A percentile compares a stretch with the other conserved stretches of the same genome.
Conservation (phyloP, 2,797 vertebrate genomes). For the Silurus aristotelis region DNA sequence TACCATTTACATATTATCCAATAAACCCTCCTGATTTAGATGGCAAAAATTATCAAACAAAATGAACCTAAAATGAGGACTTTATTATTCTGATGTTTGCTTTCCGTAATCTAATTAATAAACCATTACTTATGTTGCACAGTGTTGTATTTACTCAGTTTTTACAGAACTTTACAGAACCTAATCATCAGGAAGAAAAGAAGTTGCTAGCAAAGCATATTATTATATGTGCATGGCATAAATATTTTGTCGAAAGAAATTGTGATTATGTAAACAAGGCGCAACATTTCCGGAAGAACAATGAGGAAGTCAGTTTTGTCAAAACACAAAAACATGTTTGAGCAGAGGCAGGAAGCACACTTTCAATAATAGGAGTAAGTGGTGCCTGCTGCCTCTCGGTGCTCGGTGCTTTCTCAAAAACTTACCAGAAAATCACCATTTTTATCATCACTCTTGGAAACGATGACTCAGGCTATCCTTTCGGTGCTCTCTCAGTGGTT, state of each 20-base stretch:
- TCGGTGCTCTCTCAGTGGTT: not conserved
- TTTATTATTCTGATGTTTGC: not conserved
- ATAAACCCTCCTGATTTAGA: not conserved
- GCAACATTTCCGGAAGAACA: conserved; percentile 61
- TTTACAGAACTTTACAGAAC: not conserved
- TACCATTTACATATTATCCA: not conserved
- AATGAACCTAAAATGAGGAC: not conserved
- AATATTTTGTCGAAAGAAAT: conserved; percentile 25
- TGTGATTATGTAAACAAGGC: conserved; percentile 33
- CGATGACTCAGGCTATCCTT: not conserved
- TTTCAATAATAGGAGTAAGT: conserved; percentile 34
- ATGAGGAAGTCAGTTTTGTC: conserved; percentile 58
- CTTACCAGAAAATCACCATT: not conserved
- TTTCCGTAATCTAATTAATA: not conserved
- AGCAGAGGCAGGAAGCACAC: conserved; percentile 19
- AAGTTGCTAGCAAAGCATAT: not conserved
- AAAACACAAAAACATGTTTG: conserved; percentile 44
- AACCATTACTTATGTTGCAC: not conserved
- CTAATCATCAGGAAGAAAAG: not conserved
- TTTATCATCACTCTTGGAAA: not conserved
- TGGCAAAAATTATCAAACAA: not conserved
- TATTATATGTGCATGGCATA: conserved; percentile 11
- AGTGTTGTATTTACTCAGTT: not conserved
- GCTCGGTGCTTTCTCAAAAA: not conserved
- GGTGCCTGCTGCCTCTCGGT: conserved; percentile 6